Conservation (phyloP, 2,113 vertebrate species). For the Myotis yumanensis region DNA sequence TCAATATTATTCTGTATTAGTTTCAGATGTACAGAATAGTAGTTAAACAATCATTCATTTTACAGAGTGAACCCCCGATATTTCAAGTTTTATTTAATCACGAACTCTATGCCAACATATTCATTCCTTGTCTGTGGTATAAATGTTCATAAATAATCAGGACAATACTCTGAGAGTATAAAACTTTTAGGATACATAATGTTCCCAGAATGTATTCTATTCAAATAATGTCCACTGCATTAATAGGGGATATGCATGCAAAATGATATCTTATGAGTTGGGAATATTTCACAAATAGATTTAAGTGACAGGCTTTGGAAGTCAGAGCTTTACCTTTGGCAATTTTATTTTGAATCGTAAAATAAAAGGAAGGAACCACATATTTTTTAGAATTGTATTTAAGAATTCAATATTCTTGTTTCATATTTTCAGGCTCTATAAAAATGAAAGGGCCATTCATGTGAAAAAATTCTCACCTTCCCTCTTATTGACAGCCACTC, state of each 20-base stretch:
- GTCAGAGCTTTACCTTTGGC: not conserved
- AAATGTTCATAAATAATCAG: not conserved
- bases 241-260: not conserved
- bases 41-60: not conserved
- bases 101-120: not conserved
- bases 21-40: not conserved
- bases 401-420: not conserved
- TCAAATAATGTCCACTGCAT: not conserved
- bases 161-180: not conserved
- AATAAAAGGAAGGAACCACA: conserved; percentile 18
- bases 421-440: not conserved
- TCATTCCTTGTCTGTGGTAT: not conserved
- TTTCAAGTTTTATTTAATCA: not conserved
- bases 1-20: not conserved
- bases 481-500: not conserved
- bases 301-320: not conserved
- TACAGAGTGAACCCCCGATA: not conserved
- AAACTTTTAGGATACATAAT: not conserved
- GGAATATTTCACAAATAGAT: not conserved
- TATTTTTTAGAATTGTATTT: not conserved
- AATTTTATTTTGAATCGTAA: conserved; percentile 59
- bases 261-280: not conserved
- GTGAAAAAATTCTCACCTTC: not conserved
- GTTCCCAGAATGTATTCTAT: not conserved
- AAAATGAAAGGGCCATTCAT: not conserved